Conservation (phyloP, 37 sponge, comb jelly and placozoan species). For the Petrosia ficiformis region DNA sequence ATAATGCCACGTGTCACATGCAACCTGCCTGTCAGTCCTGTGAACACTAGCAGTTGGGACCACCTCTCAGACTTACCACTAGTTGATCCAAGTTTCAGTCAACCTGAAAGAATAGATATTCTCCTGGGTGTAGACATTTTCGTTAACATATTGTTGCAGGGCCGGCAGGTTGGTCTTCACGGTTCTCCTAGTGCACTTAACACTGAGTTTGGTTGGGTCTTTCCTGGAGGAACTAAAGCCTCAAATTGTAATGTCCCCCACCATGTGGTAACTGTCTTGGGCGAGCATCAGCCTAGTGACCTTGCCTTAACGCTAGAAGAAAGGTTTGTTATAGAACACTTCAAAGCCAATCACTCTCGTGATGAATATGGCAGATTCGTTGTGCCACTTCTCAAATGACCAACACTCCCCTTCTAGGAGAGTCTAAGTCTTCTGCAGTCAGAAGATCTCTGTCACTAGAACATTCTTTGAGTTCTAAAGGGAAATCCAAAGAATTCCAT, state of each 20-base stretch:
- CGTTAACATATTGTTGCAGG: constrained; percentile 9
- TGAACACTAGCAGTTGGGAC: constrained; percentile 12
- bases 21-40: constrained; percentile 23
- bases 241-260: background rate
- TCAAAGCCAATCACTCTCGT: constrained; percentile 18
- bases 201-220: constrained; percentile 10
- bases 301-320: constrained; percentile 23
- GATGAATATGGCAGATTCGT: constrained; percentile 19
- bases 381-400: constrained; percentile 20
- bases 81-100: constrained; percentile 29
- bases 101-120: constrained; percentile 29
- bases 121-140: constrained; percentile 25
- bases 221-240: background rate
- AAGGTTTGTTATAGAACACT: constrained; percentile 8
- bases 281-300: constrained; percentile 8
- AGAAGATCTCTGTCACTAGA: constrained; percentile 40
- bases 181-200: constrained; percentile 25
- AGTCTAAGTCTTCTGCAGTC: constrained; percentile 48
- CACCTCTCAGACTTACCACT: constrained; percentile 7
- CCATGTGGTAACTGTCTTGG: constrained; percentile 1
- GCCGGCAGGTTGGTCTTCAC: constrained; percentile 32
- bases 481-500: constrained; percentile 17
- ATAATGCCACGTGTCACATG: constrained; percentile 35
- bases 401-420: constrained; percentile 23
- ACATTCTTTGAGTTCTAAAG: constrained; percentile 26